Evolutionary conservation across 2,797 vertebrate species (phyloP), one percentile per base, ranked within the genome.

Genomic region (Myripristis jacobus): DNA sequence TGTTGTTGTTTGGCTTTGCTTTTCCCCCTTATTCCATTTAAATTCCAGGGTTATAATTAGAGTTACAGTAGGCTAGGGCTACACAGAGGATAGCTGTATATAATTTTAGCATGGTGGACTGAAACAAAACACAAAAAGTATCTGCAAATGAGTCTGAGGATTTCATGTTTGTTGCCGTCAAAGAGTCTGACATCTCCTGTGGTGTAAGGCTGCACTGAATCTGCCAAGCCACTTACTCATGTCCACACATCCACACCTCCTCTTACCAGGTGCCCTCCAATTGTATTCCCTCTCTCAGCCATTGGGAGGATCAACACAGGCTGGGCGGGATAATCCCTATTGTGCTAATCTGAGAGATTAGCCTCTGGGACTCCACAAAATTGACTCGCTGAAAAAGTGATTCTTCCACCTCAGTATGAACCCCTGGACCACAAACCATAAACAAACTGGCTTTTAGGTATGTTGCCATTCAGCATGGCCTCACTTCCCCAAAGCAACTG

Each of bases 341-440:
- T 92, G 89, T 91, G 87, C 75, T 91, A 86, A 89, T 90, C 89
- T 88, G 78, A 91, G 84, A 86, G 73, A 85, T 72, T 81, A 73
- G 87, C 77, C 87, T 82, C 77, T 86, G 78, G 84, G 84, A 86
- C 65, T 52, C 74, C 77, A 80, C 75, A 73, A 78, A 86, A 88
- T 76, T 60, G 73, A 83, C 66, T 84, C 21, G 2, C 62, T 68
- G 79, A 77, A 81, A 88, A 89, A 84, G 81, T 81, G 67, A 82
- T 68, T 79, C 63, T 73, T 73, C 52, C 62, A 57, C 66, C 80
- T 81, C 65, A 73, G 71, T 66, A 79, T 47, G 63, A 66, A 62
- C 52, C 69, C 56, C 29, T 13, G 19, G 55, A 79, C 64, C 77
- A 70, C 36, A 64, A 74, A 81, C 75, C 77, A 75, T 48, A 82